Evolutionary conservation across 1,140 invertebrate species (phyloP), one percentile per base, ranked within the genome.

Genomic region (Telenomus remus): DNA sequence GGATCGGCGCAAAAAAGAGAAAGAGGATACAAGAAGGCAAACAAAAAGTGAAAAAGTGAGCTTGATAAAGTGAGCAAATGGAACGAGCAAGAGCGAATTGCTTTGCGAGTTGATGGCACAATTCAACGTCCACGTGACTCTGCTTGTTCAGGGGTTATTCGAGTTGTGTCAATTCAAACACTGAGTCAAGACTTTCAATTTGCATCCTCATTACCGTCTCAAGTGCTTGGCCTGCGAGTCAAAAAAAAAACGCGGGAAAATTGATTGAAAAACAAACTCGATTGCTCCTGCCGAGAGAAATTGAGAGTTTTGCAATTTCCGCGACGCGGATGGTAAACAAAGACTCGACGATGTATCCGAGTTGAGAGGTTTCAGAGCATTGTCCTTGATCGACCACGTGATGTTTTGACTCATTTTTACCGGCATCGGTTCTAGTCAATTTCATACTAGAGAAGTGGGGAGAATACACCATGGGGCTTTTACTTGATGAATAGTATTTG

Each of bases 71-170:
- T 44, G 55, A 63, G 65, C 54, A 71, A 55, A 50, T 70, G 39
- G 35, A 42, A 72, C 64, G 11, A 15, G 42, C 55, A 54, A 60
- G 46, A 65, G 59, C 37, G 65, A 43, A 60, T 48, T 64, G 19
- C 54, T 55, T 46, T 6, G 43, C 39, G 50, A 15, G 49, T 56
- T 72, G 64, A 65, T 55, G 49, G 55, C 54, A 63, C 48, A 43
- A 44, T 51, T 47, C 34, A 27, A 48, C 39, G 42, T 51, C 54
- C 66, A 66, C 65, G 51, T 57, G 68, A 70, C 70, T 69, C 12
- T 34, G n/a, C 56, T 47, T 48, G 70, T 75, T 69, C 46, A 75
- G 42, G 64, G 64, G 68, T 69, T 69, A 75, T 65, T 33, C 43
- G 13, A 61, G 50, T n/a, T 35, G 13, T 64, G 46, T 51, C 59